phyloP scores from a whole-genome alignment of 1,140 invertebrate species.

The Orchesella cincta region DNA sequence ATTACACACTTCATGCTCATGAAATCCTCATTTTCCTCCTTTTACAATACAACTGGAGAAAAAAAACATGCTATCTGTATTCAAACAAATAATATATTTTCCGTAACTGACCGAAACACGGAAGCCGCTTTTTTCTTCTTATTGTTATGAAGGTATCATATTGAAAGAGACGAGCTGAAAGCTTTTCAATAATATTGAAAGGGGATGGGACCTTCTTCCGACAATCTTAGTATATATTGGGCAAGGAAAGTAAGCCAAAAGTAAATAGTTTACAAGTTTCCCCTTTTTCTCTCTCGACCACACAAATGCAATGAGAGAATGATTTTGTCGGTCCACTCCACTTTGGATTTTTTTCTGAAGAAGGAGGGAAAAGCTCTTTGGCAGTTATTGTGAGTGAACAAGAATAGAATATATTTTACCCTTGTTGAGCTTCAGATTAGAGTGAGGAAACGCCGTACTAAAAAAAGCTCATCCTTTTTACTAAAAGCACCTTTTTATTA shows the following conservation, averaged over 20 bases:
- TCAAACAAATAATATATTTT: conserved; percentile 25
- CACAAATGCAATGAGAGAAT: not conserved
- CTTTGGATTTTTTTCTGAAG: too few relatives aligned
- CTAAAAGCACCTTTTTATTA: too few relatives aligned
- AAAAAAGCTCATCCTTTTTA: too few relatives aligned
- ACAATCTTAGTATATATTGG: too few relatives aligned
- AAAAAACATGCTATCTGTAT: conserved; percentile 23
- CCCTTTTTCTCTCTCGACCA: not conserved
- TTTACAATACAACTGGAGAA: not conserved
- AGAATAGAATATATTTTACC: too few relatives aligned
- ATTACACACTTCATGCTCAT: conserved; percentile 26
- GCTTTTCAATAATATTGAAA: conserved; percentile 10
- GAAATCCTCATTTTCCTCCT: conserved; percentile 23
- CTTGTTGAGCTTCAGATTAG: too few relatives aligned
- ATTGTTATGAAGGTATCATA: not conserved
- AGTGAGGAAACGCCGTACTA: too few relatives aligned
- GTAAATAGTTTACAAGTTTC: not conserved
- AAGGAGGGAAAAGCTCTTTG: too few relatives aligned
- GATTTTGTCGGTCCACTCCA: conserved; percentile 2
- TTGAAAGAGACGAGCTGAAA: not conserved
- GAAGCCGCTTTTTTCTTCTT: not conserved
- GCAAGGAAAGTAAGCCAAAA: not conserved
- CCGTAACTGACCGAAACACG: conserved; percentile 19
- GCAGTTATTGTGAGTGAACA: too few relatives aligned
- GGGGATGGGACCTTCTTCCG: too few relatives aligned